A percentile compares a stretch with the other conserved stretches of the same genome.
phyloP scores from a whole-genome alignment of 2,888 invertebrate genomes.

The Tuta absoluta region DNA sequence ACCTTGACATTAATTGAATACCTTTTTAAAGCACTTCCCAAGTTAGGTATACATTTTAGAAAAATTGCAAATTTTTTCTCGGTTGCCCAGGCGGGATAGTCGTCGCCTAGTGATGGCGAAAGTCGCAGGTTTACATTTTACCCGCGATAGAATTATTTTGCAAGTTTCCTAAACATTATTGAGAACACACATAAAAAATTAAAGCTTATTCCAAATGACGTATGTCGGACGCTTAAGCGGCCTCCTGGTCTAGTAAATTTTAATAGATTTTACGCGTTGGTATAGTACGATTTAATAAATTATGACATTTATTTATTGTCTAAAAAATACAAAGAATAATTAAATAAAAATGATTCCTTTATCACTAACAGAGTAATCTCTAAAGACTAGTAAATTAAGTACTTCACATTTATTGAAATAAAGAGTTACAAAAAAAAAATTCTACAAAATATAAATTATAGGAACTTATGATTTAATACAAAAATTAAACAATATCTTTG shows the following conservation, averaged over 20 bases:
- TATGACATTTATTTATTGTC: neutral
- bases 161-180: too few relatives aligned
- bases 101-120: too few relatives aligned
- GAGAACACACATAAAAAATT: too few relatives aligned
- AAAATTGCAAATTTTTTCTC: too few relatives aligned
- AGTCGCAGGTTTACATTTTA: too few relatives aligned
- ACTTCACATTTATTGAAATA: neutral
- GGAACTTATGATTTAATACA: neutral
- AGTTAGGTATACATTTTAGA: too few relatives aligned
- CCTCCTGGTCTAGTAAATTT: neutral
- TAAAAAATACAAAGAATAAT: neutral
- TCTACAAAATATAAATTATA: constrained; percentile 4
- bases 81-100: too few relatives aligned
- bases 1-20: too few relatives aligned
- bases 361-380: neutral
- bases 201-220: too few relatives aligned
- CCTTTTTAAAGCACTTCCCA: too few relatives aligned
- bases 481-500: neutral
- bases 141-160: too few relatives aligned
- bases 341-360: neutral
- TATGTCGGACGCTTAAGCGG: neutral
- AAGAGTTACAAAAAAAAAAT: neutral
- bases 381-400: constrained; percentile 6
- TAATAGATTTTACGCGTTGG: neutral
- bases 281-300: too few relatives aligned